Evolutionary conservation across 2,797 vertebrate genomes (phyloP), one percentile per base, ranked within the genome.

Genomic region (Kryptopterus vitreolus): DNA sequence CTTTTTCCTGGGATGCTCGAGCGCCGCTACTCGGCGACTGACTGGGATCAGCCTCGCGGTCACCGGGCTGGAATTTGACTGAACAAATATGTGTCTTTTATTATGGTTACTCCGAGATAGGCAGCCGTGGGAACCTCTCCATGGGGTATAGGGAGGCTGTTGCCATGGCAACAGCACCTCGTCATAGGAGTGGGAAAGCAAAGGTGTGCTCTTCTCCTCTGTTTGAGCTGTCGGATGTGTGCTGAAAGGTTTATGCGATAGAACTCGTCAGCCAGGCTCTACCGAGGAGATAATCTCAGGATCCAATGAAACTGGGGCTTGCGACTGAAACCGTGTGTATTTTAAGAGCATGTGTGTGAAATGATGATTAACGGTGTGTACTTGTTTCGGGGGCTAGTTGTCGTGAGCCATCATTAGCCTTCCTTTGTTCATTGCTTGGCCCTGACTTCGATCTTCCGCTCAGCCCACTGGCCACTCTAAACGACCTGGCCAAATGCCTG

Each of bases 21-120:
- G 22, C n/a, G 38, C 43, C 61, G 35, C 1, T 58, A n/a, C 71
- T 43, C 20, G 53, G 69, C 52, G 77, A 58, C 55, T 24, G n/a
- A 24, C 62, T 46, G 70, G 29, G 43, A 53, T 69, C 76, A 61
- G 53, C 73, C 62, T 26, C 43, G 76, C 74, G 81, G 81, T 82
- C 81, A 66, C 50, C 24, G 9, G 35, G 35, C 81, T 79, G 82
- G 72, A 75, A 82, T 83, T 82, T 83, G 83, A 80, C 82, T 82
- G 77, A 83, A 52, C 81, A 86, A 85, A 86, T 85, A 85, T 86
- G 85, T 82, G 83, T 53, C 85, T 86, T 78, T 83, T 84, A 82
- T 85, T 69, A 58, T 66, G 79, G 66, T 82, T 80, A 82, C 78
- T 69, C 81, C 76, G 87, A 87, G 48, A 76, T 59, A 74, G 80